phyloP scores from a whole-genome alignment of 2,888 invertebrate genomes.

The Zygothrica quintamaculata region DNA sequence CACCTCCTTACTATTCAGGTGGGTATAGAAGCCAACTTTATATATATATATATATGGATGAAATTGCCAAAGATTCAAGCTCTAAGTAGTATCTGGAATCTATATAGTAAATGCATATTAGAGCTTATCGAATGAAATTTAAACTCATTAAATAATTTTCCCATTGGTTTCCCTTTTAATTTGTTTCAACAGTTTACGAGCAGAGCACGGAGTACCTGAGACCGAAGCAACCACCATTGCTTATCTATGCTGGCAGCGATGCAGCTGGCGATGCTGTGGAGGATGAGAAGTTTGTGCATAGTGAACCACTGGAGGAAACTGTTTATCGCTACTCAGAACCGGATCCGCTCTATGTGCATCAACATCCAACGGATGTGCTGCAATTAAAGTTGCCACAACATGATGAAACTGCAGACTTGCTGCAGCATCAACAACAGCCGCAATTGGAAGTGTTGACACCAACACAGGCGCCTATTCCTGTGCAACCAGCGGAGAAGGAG shows the following conservation, averaged over 20 bases:
- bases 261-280: conserved; percentile 32
- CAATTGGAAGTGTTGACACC: neutral
- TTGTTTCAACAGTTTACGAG: conserved; percentile 30
- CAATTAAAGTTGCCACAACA: conserved; percentile 33
- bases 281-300: conserved; percentile 73
- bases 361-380: conserved; percentile 60
- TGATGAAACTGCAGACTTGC: conserved; percentile 4
- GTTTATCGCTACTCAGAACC: conserved; percentile 85
- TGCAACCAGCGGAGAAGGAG: neutral
- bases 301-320: conserved; percentile 79
- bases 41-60: too few species aligned
- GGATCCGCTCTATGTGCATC: conserved; percentile 85
- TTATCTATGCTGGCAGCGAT: conserved; percentile 66
- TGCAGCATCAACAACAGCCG: neutral
- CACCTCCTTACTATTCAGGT: conserved; percentile 64
- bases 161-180: neutral
- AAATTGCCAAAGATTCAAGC: too few species aligned
- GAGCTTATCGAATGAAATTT: too few species aligned
- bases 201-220: conserved; percentile 46
- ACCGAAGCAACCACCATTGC: conserved; percentile 68
- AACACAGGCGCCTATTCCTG: neutral
- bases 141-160: too few species aligned
- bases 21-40: too few species aligned
- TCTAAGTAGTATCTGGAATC: too few species aligned
- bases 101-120: too few species aligned